Base-by-base conservation (phyloP, 2,113 vertebrate genomes). In the Ginglymostoma cirratum region DNA sequence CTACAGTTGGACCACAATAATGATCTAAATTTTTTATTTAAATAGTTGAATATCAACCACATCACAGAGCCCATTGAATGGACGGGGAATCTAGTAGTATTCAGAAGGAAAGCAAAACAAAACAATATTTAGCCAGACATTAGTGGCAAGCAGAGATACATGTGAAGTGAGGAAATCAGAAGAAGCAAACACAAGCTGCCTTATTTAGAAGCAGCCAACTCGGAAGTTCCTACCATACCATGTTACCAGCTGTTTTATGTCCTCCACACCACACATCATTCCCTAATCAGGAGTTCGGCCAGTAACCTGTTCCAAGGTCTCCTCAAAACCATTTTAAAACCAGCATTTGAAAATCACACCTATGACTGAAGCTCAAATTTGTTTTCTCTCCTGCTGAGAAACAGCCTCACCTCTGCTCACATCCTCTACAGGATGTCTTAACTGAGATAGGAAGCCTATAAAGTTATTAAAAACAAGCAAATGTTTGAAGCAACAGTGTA, bases 401-500 rank as follows among this genome's bases (percentile, higher is more conserved):
- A 5, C 0, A 5, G n/a, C 61, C 61, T 93, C n/a, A 66, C 34
- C 21, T 93, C 61, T 66, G 61, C 17, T 92, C 61, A 66, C 34
- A 66, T 92, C 52, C 27, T 90, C 10, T 52, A 24, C 85, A 61
- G 12, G 52, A 61, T 61, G 48, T 2, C 48, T 48, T 10, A 66
- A 66, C 34, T 66, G 55, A 92, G 89, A 65, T 66, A 92, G 48
- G 55, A 5, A 92, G 34, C 55, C 34, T 17, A 92, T 30, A 15
- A 65, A 61, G 89, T 38, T n/a, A 66, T 93, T 93, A 93, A 66
- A 66, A 66, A 93, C 89, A 66, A 93, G 61, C n/a, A 93, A 93
- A 19, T n/a, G n/a, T 1, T 93, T 93, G n/a, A n/a, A 38, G 61
- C 17, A 2, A 3, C 65, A 3, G 5, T 19, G n/a, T 42, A 17